Base-by-base conservation (phyloP, 1,140 invertebrate genomes). In the Mactra quadrangularis region DNA sequence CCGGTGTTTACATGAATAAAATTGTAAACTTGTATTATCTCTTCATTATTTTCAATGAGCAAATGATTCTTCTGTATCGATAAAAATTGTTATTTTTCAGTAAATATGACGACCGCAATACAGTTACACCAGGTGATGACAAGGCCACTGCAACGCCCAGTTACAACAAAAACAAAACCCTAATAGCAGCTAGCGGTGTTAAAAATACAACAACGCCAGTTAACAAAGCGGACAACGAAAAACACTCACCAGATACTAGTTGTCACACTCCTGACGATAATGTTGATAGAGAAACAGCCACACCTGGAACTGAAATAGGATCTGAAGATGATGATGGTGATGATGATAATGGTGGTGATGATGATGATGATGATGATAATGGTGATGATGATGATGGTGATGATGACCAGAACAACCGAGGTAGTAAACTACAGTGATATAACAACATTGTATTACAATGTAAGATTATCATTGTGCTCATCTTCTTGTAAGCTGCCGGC, bases 201-300 rank as follows among this genome's bases (percentile, higher is more conserved):
- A 50, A 50, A n/a, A 11, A n/a, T 13, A n/a, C n/a, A n/a, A 11
- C 47, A 13, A 11, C 11, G 47, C 47, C 11, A 13, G 47, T 11
- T n/a, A n/a, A 50, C 47, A n/a, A 13, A 50, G 47, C 47, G n/a
- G 47, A 50, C 11, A 50, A 50, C n/a, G 47, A 11, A n/a, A 50
- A 50, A 50, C n/a, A 11, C 47, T 13, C n/a, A n/a, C 11, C 11
- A 11, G 11, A 50, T 50, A n/a, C 47, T 50, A n/a, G n/a, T n/a
- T n/a, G n/a, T 50, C n/a, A n/a, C n/a, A 50, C 7, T 59, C 55
- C 17, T 66, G 38, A 45, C 62, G 38, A 38, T 38, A 41, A 35
- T 38, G 45, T 1, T 70, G 35, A 70, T 38, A 50, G 45, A 19
- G 29, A 70, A 9, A 29, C 17, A 19, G 66, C 22, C 22, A 22